Conservation (phyloP, 2,113 vertebrate species). For the Hoplias malabaricus region DNA sequence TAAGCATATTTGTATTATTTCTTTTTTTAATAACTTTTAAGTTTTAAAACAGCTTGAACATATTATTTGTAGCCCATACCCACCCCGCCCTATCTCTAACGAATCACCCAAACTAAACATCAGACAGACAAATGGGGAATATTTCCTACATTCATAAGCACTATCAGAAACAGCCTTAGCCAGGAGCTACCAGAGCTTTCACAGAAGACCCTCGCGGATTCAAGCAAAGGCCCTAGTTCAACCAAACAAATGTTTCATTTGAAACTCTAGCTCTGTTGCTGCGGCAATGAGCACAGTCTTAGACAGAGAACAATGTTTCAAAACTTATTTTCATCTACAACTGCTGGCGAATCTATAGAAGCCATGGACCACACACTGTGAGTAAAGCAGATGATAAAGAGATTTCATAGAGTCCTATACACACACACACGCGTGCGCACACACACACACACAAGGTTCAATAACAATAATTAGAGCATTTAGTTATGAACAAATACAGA, state of each 20-base stretch:
- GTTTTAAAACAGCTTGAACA: neutral
- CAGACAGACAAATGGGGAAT: neutral
- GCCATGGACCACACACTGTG: too few species aligned
- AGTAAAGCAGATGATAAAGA: too few species aligned
- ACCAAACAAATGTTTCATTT: neutral
- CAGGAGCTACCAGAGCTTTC: neutral
- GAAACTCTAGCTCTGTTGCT: neutral
- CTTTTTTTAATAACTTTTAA: neutral
- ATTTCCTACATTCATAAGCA: neutral
- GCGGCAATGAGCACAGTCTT: neutral
- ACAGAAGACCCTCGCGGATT: neutral
- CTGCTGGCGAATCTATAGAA: too few species aligned
- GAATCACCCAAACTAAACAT: neutral
- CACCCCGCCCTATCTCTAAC: neutral
- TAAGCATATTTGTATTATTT: neutral
- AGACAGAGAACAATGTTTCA: neutral
- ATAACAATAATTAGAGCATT: too few species aligned
- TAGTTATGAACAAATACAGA: too few species aligned
- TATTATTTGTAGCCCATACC: neutral
- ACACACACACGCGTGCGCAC: too few species aligned
- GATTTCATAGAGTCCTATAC: too few species aligned
- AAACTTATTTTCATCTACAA: neutral
- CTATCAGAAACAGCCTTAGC: neutral
- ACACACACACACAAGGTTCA: too few species aligned
- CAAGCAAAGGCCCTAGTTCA: neutral